Evolutionary conservation across 2,888 invertebrate genomes (phyloP), one percentile per base, ranked within the genome.

Genomic region (Amphipoea oculea): DNA sequence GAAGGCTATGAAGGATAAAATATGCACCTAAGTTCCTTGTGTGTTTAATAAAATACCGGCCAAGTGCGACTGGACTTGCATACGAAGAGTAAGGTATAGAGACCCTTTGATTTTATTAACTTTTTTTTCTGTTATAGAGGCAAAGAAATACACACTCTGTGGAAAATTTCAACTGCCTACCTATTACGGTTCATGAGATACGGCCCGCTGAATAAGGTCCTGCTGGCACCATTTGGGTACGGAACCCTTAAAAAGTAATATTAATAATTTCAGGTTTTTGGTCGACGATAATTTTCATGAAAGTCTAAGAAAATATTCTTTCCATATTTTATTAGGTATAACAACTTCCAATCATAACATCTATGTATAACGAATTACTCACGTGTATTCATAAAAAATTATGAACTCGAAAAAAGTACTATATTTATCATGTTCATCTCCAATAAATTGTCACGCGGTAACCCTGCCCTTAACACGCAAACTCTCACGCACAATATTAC

Each of bases 401-500:
- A n/a, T 23, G 7, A n/a, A 68, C 45, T n/a, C 2, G 0, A 29
- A 29, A 48, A 29, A 69, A 51, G 23, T 3, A 29, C 6, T 51
- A 2, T 12, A 0, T 29, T 29, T 12, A 6, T 69, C 51, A 6
- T 4, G 7, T 42, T 42, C 23, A 23, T 40, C 5, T 57, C 23
- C 20, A 51, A 14, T 40, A 73, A 40, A 65, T 48, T 17, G 2
- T n/a, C 29, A 20, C 20, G 65, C 60, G 23, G 5, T 4, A 67
- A n/a, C 72, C 81, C 71, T 68, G 12, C 42, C n/a, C 63, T n/a
- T 75, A 66, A 57, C 62, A 42, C n/a, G 54, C n/a, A 60, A 81
- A 85, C 83, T 89, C 89, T 88, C 89, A 90, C 87, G 86, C 86
- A 86, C 83, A 89, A 85, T 87, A 88, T 87, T 89, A 84, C 79